phyloP scores from a whole-genome alignment of 1,140 invertebrate species.

The Drosophila busckii region DNA sequence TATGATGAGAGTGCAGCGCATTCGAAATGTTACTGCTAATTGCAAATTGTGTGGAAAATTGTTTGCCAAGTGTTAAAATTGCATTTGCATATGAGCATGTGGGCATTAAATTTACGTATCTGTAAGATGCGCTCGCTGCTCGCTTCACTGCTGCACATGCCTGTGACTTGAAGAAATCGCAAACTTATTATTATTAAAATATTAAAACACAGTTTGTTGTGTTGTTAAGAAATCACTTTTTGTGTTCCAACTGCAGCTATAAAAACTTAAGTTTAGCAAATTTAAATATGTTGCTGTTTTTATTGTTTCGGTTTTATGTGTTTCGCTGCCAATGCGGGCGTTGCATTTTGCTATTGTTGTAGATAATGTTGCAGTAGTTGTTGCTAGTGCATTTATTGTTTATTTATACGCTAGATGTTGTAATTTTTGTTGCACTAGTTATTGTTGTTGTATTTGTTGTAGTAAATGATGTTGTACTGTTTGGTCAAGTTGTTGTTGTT shows the following conservation, averaged over 20 bases:
- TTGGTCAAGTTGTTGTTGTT: too few relatives aligned
- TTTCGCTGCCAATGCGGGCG: slow-evolving; percentile 47
- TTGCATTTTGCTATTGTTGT: slow-evolving; percentile 33
- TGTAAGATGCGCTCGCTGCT: too few relatives aligned
- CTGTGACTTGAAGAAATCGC: too few relatives aligned
- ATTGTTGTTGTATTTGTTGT: neutral
- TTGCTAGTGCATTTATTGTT: too few relatives aligned
- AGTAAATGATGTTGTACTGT: too few relatives aligned
- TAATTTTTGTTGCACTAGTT: slow-evolving; percentile 5
- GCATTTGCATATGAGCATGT: slow-evolving; percentile 52
- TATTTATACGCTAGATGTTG: too few relatives aligned
- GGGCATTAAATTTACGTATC: too few relatives aligned
- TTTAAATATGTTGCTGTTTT: too few relatives aligned
- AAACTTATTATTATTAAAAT: too few relatives aligned
- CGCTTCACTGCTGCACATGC: too few relatives aligned
- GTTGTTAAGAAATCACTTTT: slow-evolving; percentile 11
- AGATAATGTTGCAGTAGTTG: neutral
- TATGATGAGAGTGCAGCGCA: slow-evolving; percentile 45
- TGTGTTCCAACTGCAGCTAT: slow-evolving; percentile 15
- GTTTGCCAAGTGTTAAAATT: slow-evolving; percentile 53
- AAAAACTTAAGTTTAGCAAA: slow-evolving; percentile 2
- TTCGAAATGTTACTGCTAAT: slow-evolving; percentile 58
- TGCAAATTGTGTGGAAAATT: slow-evolving; percentile 74
- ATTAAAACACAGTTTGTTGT: too few relatives aligned
- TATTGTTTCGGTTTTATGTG: too few relatives aligned